Evolutionary conservation across 2,797 vertebrate genomes (phyloP).

Genomic region (Hydrophis major): DNA sequence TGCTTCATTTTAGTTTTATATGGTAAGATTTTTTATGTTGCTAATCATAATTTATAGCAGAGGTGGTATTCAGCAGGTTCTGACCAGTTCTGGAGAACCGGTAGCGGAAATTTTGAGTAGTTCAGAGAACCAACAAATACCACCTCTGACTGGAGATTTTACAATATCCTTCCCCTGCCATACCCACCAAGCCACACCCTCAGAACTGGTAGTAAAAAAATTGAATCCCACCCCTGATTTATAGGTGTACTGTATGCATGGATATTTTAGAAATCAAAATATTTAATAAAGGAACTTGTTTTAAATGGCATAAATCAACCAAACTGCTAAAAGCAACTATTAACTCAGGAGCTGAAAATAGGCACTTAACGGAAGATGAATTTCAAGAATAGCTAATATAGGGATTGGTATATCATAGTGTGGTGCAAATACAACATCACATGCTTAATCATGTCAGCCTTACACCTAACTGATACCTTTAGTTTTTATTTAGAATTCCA

Average conservation of each 20-base stretch:
- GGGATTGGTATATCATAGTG: neutral
- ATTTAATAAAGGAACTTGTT: neutral
- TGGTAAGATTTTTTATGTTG: neutral
- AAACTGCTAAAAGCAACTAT: neutral
- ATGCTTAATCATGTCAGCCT: neutral
- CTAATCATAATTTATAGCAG: slow-evolving; percentile 9
- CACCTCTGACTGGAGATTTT: too few species aligned
- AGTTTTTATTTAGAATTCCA: neutral
- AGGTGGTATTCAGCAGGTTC: too few species aligned
- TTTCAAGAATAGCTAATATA: neutral
- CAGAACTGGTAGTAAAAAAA: too few species aligned
- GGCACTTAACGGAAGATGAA: neutral
- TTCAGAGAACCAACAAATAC: too few species aligned
- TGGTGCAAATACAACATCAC: neutral
- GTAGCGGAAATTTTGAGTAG: too few species aligned
- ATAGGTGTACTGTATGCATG: neutral
- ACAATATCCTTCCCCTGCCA: too few species aligned
- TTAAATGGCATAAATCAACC: neutral
- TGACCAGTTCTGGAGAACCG: too few species aligned
- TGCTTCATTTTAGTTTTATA: slow-evolving; percentile 19
- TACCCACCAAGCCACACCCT: too few species aligned
- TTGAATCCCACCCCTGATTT: too few species aligned
- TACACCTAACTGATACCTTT: neutral
- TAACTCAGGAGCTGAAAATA: neutral
- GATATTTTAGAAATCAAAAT: neutral